Percentiles rank a stretch among this genome's conserved stretches.
phyloP scores from a whole-genome alignment of 2,113 vertebrate genomes.

The human (Homo sapiens) region GRCh38 chr16:25789501-25790000 shows the following conservation, averaged over 20 bases:
- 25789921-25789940: no score
- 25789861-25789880: neutral
- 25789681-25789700: fast-evolving
- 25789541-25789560: neutral
- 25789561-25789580: neutral
- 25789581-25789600: neutral
- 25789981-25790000: neutral
- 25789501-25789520: no score
- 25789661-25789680: neutral
- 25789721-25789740: fast-evolving
- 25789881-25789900: neutral
- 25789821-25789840: neutral
- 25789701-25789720: no score
- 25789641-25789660: neutral
- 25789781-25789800: neutral
- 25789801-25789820: neutral
- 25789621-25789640: neutral
- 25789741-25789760: fast-evolving
- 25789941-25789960: neutral
- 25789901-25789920: neutral
- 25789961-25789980: neutral
- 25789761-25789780: neutral
- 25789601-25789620: neutral
- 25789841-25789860: neutral
- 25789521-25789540: no score